Evolutionary conservation across 2,797 vertebrate species (phyloP), one percentile per base, ranked within the genome.

Genomic region (Argyrosomus regius): DNA sequence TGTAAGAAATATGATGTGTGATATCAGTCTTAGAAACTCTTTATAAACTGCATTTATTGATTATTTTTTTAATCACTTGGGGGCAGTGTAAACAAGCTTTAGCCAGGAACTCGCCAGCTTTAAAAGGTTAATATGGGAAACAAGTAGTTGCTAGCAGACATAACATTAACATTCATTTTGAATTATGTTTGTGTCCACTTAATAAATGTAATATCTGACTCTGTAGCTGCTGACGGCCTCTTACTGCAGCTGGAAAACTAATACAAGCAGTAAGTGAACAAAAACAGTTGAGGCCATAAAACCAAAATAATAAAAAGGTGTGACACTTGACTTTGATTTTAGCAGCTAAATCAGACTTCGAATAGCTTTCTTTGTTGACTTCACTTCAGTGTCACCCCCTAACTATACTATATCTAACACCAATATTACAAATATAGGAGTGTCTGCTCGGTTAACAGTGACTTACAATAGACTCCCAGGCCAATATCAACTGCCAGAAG

Each of bases 401-500:
- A 50, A 14, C n/a, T 13, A 35, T 5, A 28, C 28, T 6, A 31
- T 31, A 31, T 31, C 18, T 3, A 59, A 43, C 16, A 50, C 5
- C 49, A 45, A 20, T n/a, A 26, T 13, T 49, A 1, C 35, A 56
- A 56, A 50, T 45, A 0, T 35, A 22, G 6, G 24, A 20, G 10
- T 10, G 12, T 5, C 58, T 67, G 31, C 9, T 73, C n/a, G 10
- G 14, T 75, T 5, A 24, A 13, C 10, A 17, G 39, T 65, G 35
- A 92, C 93, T 94, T 86, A 95, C 94, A 94, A 31, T 92, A 91
- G 54, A 92, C 76, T 62, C 93, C 92, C 59, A 95, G 88, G 82
- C 93, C 91, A 12, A 94, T 88, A 66, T 93, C 86, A 20, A 82
- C 69, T 12, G 63, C 67, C 3, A 95, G 78, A 0, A 95, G 91